phyloP scores from a whole-genome alignment of 2,797 vertebrate genomes.

The Thaleichthys pacificus region DNA sequence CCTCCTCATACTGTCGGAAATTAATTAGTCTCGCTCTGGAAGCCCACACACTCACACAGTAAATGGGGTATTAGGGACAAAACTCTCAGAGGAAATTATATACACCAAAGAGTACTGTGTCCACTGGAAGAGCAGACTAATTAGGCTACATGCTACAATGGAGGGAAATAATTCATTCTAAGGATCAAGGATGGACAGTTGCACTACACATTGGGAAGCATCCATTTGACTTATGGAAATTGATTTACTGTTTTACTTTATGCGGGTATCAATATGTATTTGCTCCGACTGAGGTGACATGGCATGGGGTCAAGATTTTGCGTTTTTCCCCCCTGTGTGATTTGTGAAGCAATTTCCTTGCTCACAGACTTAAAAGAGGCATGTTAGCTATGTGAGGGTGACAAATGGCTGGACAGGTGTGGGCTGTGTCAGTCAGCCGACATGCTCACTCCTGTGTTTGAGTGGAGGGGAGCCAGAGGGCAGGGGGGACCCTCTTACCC shows the following conservation, averaged over 20 bases:
- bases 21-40: conserved; percentile 68
- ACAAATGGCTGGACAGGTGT: conserved; percentile 72
- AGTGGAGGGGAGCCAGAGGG: conserved; percentile 16
- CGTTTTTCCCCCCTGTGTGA: background rate
- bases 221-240: background rate
- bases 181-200: background rate
- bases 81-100: conserved; percentile 67
- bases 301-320: background rate
- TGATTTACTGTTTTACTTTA: background rate
- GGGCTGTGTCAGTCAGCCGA: conserved; percentile 25
- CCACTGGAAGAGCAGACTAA: conserved; percentile 58
- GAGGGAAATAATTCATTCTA: conserved; percentile 24
- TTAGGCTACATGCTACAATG: conserved; percentile 46
- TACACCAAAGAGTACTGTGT: conserved; percentile 52
- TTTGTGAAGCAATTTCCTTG: background rate
- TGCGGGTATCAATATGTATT: background rate
- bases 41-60: conserved; percentile 45
- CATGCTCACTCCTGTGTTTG: conserved; percentile 27
- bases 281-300: too few species aligned
- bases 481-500: conserved; percentile 18
- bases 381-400: conserved; percentile 42
- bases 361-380: conserved; percentile 17
- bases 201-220: background rate
- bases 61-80: conserved; percentile 63
- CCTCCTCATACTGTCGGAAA: conserved; percentile 56